phyloP scores from a whole-genome alignment of 2,888 invertebrate genomes.

The Leptopterna dolabrata region DNA sequence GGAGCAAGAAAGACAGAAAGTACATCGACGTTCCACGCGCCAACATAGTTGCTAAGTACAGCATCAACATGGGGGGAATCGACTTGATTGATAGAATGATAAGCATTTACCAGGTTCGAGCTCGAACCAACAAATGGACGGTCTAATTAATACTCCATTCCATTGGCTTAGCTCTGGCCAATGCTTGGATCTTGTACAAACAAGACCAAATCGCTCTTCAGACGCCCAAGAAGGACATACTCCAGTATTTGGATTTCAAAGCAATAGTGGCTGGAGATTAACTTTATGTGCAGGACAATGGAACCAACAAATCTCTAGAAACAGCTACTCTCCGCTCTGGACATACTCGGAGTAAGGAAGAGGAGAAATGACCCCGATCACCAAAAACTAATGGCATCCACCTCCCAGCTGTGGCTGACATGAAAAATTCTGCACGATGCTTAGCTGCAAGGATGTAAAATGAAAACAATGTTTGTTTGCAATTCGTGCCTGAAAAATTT shows the following conservation, averaged over 20 bases:
- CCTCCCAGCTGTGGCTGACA: neutral
- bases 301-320: neutral
- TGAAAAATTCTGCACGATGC: conserved; percentile 25
- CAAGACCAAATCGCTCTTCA: too few relatives aligned
- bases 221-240: neutral
- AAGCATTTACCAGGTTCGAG: neutral
- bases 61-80: too few relatives aligned
- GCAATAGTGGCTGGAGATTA: neutral
- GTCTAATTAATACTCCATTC: too few relatives aligned
- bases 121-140: too few relatives aligned
- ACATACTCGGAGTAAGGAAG: neutral
- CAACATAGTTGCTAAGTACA: conserved; percentile 6
- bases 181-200: conserved; percentile 18
- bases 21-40: neutral
- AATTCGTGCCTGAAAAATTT: neutral
- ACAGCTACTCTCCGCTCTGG: conserved; percentile 22
- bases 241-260: conserved; percentile 8
- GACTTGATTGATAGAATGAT: conserved; percentile 14
- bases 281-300: too few relatives aligned
- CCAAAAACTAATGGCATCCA: neutral
- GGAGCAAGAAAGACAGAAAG: neutral
- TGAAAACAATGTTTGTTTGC: conserved; percentile 12
- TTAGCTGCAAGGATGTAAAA: neutral
- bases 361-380: neutral
- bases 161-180: neutral